Conservation (phyloP, 2,113 vertebrate species). For the Chaetura pelagica region DNA sequence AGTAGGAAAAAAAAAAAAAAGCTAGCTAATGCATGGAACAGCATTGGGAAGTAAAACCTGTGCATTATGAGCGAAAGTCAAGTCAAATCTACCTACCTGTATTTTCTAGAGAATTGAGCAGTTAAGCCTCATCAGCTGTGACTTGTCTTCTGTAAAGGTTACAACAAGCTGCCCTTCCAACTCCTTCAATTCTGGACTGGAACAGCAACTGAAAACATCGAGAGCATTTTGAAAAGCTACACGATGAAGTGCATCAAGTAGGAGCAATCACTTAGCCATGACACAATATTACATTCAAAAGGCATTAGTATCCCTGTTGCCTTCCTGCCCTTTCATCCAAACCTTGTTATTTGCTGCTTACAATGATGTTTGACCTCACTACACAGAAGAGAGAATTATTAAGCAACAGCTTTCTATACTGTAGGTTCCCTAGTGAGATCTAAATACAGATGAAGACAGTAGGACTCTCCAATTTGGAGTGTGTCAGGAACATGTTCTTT, state of each 20-base stretch:
- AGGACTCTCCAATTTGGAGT: not conserved
- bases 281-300: not conserved
- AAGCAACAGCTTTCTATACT: not conserved
- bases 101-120: not conserved
- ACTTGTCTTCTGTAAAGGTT: not conserved
- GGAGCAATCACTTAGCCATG: not conserved
- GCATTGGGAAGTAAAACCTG: not conserved
- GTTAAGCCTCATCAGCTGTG: not conserved
- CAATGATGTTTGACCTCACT: not conserved
- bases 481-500: not conserved
- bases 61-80: not conserved
- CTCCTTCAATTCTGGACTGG: not conserved
- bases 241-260: not conserved
- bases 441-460: not conserved
- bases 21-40: not conserved
- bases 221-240: not conserved
- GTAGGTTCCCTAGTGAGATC: not conserved
- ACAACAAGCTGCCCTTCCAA: not conserved
- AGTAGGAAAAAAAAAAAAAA: not conserved
- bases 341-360: not conserved
- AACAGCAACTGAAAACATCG: not conserved
- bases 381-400: not conserved
- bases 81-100: not conserved
- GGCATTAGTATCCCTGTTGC: not conserved
- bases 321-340: not conserved